Conservation (phyloP, 1,140 invertebrate genomes). For the Akabosia matsudoensis region DNA sequence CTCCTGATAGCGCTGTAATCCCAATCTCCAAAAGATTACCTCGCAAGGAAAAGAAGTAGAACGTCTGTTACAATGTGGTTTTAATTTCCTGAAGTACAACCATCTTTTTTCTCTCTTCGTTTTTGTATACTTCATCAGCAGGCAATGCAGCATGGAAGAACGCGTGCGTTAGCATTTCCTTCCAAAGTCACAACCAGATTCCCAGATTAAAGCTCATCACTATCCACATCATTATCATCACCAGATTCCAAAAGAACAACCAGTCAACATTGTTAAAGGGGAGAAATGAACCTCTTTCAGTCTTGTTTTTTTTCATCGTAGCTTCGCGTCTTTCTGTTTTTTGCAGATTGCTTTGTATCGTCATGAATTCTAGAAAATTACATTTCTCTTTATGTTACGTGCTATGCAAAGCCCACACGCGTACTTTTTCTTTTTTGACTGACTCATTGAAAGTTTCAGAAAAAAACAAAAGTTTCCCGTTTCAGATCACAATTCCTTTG, state of each 20-base stretch:
- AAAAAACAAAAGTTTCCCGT: neutral
- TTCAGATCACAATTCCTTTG: neutral
- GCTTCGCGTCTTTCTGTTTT: neutral
- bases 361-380: neutral
- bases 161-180: neutral
- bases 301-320: neutral
- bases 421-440: neutral
- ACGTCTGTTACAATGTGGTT: neutral
- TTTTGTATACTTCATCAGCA: neutral
- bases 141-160: neutral
- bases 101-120: neutral
- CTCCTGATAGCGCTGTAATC: neutral
- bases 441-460: neutral
- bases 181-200: neutral
- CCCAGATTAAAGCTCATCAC: conserved; percentile 8
- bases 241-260: conserved; percentile 1
- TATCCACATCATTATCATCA: no score
- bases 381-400: neutral
- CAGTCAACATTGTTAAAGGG: conserved; percentile 15
- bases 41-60: neutral
- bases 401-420: neutral
- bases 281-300: neutral
- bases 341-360: neutral
- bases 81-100: conserved; percentile 3
- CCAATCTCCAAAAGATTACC: neutral